Evolutionary conservation across 2,888 invertebrate species (phyloP), one percentile per base, ranked within the genome.

Genomic region (Trilocha varians): DNA sequence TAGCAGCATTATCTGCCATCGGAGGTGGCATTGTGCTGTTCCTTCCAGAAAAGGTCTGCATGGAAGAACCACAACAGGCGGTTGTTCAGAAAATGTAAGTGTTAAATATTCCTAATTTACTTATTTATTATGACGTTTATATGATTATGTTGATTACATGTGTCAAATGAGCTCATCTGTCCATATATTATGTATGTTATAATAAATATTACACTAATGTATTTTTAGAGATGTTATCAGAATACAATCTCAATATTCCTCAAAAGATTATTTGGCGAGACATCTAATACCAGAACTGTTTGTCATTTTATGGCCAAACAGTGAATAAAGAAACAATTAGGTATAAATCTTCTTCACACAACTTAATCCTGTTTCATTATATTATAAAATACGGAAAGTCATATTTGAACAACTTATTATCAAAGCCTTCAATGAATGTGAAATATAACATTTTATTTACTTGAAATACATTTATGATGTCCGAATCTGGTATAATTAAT

Each of bases 21-120:
- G 93, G 93, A 2, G 94, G 94, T 2, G 73, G 90, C 32, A 88
- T 91, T 35, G 90, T 93, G 0, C 84, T 94, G 16, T 86, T 93
- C 44, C 79, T 95, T 39, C 94, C 94, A 0, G 95, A 95, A 76
- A 93, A 93, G 2, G 88, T 89, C 8, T 49, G 47, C 9, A 42
- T 50, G 4, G 57, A 57, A 32, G 56, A 67, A 32, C 33, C 50
- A 3, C 43, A 49, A n/a, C 48, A 58, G 3, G 45, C 45, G 0
- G 42, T 49, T 6, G 62, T 65, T 25, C 58, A 58, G 32, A 78
- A 73, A 66, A 69, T 58, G 80, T 76, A 65, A 59, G 60, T 51
- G 36, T 11, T 5, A 16, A 17, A 1, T 25, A 11, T 5, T 36
- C 5, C 3, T 3, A 14, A 36, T 1, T 38, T 15, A 17, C 11